These are phyloP conservation scores for Notodromas monacha DNA, from an alignment of 2,888 invertebrate genomes.

Conservation along the genomic window DNA sequence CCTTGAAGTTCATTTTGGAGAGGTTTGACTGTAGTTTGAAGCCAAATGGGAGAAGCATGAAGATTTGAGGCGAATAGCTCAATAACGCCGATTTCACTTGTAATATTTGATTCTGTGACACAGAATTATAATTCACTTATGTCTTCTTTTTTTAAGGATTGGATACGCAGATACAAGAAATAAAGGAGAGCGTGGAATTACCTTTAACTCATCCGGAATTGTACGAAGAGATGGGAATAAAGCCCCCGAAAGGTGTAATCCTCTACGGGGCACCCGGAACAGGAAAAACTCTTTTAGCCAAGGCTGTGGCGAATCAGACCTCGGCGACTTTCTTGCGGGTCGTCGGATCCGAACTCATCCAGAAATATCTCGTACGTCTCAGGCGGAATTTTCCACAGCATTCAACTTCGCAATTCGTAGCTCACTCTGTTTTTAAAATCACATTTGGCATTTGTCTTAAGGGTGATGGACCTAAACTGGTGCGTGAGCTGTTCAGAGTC, in stretches of 20 bases:
- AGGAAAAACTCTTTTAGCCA: conserved; percentile 85
- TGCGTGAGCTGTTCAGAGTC: conserved; percentile 86
- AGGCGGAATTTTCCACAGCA: conserved; percentile 9
- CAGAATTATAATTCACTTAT: too few relatives aligned
- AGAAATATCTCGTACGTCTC: conserved; percentile 73
- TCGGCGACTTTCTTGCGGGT: conserved; percentile 94
- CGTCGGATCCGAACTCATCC: conserved; percentile 95
- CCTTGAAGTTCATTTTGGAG: too few relatives aligned
- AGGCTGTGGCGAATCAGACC: conserved; percentile 97
- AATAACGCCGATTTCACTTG: too few relatives aligned
- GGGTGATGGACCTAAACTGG: conserved; percentile 95
- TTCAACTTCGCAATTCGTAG: too few relatives aligned
- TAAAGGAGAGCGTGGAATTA: conserved; percentile 89
- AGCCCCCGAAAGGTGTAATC: conserved; percentile 95
- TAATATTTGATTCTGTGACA: too few relatives aligned
- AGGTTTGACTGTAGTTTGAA: too few relatives aligned
- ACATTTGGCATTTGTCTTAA: not conserved
- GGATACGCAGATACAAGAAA: conserved; percentile 88
- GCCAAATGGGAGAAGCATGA: too few relatives aligned
- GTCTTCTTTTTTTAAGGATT: too few relatives aligned
- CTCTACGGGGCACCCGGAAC: conserved; percentile 93
- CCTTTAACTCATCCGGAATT: conserved; percentile 97
- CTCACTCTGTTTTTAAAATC: too few relatives aligned
- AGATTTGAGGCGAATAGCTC: too few relatives aligned
- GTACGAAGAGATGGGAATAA: conserved; percentile 99